Conservation (phyloP, 2,113 vertebrate genomes). For the Myrmecobius fasciatus region DNA sequence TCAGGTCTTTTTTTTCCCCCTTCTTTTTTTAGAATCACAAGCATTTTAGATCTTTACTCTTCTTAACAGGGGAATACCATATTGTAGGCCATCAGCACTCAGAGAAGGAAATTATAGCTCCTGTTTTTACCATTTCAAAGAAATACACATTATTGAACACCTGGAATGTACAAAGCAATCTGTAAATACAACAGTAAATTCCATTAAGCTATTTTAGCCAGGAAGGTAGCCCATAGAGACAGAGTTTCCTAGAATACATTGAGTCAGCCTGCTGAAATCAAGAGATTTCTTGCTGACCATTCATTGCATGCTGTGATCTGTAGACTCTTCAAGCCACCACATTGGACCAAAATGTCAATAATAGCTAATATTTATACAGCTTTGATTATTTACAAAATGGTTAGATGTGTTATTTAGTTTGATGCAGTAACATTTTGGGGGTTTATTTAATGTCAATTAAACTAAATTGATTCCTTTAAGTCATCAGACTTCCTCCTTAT, state of each 20-base stretch:
- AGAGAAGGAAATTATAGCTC: slow-evolving; percentile 20
- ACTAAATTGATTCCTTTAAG: not conserved
- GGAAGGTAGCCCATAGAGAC: slow-evolving; percentile 9
- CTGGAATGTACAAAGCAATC: slow-evolving; percentile 54
- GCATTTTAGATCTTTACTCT: slow-evolving; percentile 40
- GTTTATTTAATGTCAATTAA: not conserved
- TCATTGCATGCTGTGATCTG: not conserved
- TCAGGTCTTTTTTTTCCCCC: not conserved
- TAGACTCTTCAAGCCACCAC: not conserved
- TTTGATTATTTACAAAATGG: not conserved
- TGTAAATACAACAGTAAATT: slow-evolving; percentile 56
- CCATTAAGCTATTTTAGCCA: slow-evolving; percentile 60
- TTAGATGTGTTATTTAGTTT: not conserved
- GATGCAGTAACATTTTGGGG: not conserved
- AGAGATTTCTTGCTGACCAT: not conserved
- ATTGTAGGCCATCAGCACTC: slow-evolving; percentile 13
- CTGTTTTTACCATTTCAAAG: slow-evolving; percentile 44
- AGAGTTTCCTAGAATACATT: not conserved
- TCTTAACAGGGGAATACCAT: slow-evolving; percentile 55
- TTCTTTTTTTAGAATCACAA: slow-evolving; percentile 46
- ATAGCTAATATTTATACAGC: not conserved
- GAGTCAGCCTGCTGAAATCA: not conserved
- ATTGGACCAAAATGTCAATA: not conserved
- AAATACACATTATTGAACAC: slow-evolving; percentile 27
- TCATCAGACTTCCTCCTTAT: not conserved